Base-by-base conservation (phyloP, 92 coral and sea anemone genomes). In the Isaurus tuberculatus region DNA sequence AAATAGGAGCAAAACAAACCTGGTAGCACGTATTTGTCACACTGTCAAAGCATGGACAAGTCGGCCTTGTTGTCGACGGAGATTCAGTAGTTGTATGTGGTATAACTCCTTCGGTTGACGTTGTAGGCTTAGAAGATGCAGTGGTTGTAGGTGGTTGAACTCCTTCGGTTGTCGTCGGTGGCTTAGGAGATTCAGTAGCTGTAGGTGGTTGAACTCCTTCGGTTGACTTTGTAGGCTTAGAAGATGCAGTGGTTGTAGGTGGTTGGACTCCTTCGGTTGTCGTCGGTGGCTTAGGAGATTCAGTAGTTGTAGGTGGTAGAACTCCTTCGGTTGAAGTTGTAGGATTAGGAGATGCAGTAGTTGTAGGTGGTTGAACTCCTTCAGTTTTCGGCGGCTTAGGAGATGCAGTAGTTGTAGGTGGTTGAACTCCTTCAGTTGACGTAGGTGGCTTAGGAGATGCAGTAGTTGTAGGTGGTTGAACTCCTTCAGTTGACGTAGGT, bases 21-120 rank as follows among this genome's bases (percentile, higher is more conserved):
- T 84, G 75, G n/a, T 70, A 71, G 36, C 91, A 88, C 34, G 69
- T 70, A 23, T 79, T 75, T 32, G 91, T 77, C 4, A 20, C 44
- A 22, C 57, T 88, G 82, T 88, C 91, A 63, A 63, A 88, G 72
- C 91, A 88, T 5, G 88, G 65, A 70, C 91, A 88, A 8, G 85
- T 79, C 42, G 88, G 86, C 67, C 48, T 42, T 37, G 90, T 36
- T 22, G 83, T 72, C 19, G 70, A 57, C 44, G 66, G 65, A 57
- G 16, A 7, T 44, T 44, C 53, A 5, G 53, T 44, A 2, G 16
- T 44, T 44, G 53, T 44, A 1, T 14, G 53, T 44, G 53, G 14
- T 11, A 11, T 7, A 46, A 72, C 40, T 4, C 5, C 37, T 33
- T 34, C 81, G 0, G 87, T 84, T 1, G 83, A 72, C 33, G 72